Evolutionary conservation across 1,140 invertebrate species (phyloP), one percentile per base, ranked within the genome.

Genomic region (Bombus polaris): DNA sequence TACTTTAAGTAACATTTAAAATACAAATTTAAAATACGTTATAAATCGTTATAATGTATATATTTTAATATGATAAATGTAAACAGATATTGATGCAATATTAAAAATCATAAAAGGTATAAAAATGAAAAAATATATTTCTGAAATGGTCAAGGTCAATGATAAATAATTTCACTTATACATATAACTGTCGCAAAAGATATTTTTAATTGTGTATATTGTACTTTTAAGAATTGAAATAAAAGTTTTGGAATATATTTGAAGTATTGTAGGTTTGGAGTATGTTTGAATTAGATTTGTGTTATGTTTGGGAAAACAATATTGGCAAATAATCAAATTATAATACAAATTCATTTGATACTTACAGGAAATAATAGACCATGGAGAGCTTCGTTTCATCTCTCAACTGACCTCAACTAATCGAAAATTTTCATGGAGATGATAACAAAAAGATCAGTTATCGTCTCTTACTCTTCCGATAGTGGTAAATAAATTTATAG

Each of bases 401-500:
- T 62, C 28, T 59, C 1, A n/a, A 28, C 28, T 28, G 12, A 62
- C 28, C 59, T n/a, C 12, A n/a, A 62, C 10, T n/a, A 12, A 62
- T 12, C 12, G 15, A 15, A 10, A 42, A 47, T 35, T 65, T 32
- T 53, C 32, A 42, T 18, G 4, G 59, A 42, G n/a, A 42, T 8
- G 3, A 44, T 25, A 65, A 65, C 5, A 44, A 65, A 47, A 39
- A 12, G 39, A 73, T 53, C 47, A 53, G 18, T 53, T 53, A 53
- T 53, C 47, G 18, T 22, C 5, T 53, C 18, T 53, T 2, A n/a
- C 28, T 13, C 37, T 47, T 12, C 39, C 32, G 22, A 77, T 65
- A 12, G 65, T 78, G 82, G 25, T n/a, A 47, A 80, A 72, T 32
- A 80, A 80, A 80, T 85, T 72, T 72, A 85, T 39, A 44, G 18